Base-by-base conservation (phyloP, 53 echinoderm and acorn worm genomes). In the Paelopatides confundens region DNA sequence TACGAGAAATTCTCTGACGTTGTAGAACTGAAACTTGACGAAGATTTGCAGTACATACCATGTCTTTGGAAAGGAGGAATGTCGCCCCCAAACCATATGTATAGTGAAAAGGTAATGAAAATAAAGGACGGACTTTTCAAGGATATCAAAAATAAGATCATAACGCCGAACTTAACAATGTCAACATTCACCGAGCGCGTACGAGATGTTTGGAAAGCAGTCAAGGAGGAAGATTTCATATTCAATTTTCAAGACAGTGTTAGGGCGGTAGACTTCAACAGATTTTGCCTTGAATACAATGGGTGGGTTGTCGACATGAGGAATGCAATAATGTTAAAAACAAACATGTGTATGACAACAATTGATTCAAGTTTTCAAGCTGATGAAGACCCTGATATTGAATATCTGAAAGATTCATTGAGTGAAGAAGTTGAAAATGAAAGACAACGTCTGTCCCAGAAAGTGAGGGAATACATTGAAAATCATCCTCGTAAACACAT, bases 231-330 rank as follows among this genome's bases (percentile, higher is more conserved):
- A 48, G 46, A 38, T 5, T 49, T 76, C 28, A 28, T 76, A 5
- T 76, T 76, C n/a, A 76, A 46, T 49, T 76, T 76, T 15, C 76
- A 76, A 26, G 76, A 76, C 38, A 76, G 76, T 46, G 76, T 76
- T 24, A 76, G 46, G 29, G 76, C 76, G 2, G 76, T 76, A 0
- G 76, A 40, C 14, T 76, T 46, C n/a, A 76, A 76, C 26, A 12
- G 43, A 30, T 12, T 76, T 12, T 76, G 76, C 24, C 48, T 76
- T 7, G 47, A 76, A 13, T 76, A 76, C 28, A 76, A 76, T 30
- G 21, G 38, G 43, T 76, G 76, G 76, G n/a, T 76, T 2, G 76
- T 43, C 0, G 36, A 76, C 23, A 76, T 76, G 76, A 76, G 76
- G 17, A 40, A 76, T 3, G 46, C 35, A 0, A 43, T 76, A 0